Base-by-base conservation (phyloP, 2,888 invertebrate genomes). In the Schrankia costaestrigalis region DNA sequence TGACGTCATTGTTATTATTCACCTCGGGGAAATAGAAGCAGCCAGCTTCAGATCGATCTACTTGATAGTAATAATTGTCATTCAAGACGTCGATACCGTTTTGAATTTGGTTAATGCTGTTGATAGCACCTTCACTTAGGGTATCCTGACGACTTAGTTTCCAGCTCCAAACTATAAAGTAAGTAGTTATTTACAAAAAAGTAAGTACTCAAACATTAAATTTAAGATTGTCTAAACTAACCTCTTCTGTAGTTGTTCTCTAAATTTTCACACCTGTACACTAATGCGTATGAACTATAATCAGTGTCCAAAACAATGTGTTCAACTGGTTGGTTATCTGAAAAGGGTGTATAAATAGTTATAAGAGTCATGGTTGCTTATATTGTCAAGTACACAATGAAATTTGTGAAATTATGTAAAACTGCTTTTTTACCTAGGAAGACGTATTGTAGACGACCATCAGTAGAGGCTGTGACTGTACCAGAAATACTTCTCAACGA, bases 231-330 rank as follows among this genome's bases (percentile, higher is more conserved):
- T n/a, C n/a, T n/a, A n/a, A 11, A 23, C 12, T 25, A 5, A 66
- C 67, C 49, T 65, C 58, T 54, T 31, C 56, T 50, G 28, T 50
- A 48, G 7, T 43, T 28, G 11, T 7, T 14, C 7, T 15, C 25
- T 3, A 89, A 60, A 49, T 90, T 81, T 0, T 64, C 67, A 56
- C 92, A 92, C 15, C 90, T 89, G 83, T 90, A 92, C 1, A 90
- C 88, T 0, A 91, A 84, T 1, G 90, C 75, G 48, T 89, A 92
- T n/a, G n/a, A n/a, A 0, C 69, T 70, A 56, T 92, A 92, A 63
- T 92, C 91, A 0, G 92, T 91, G 24, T 83, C 63, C 11, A 71
- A 50, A 10, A 73, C 40, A 51, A 56, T 63, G n/a, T 64, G 55
- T 7, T 67, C 55, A 5, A 48, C 43, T 1, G 28, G 13, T 7